Evolutionary conservation across 2,888 invertebrate species (phyloP), one percentile per base, ranked within the genome.

Genomic region (Eilema caniola): DNA sequence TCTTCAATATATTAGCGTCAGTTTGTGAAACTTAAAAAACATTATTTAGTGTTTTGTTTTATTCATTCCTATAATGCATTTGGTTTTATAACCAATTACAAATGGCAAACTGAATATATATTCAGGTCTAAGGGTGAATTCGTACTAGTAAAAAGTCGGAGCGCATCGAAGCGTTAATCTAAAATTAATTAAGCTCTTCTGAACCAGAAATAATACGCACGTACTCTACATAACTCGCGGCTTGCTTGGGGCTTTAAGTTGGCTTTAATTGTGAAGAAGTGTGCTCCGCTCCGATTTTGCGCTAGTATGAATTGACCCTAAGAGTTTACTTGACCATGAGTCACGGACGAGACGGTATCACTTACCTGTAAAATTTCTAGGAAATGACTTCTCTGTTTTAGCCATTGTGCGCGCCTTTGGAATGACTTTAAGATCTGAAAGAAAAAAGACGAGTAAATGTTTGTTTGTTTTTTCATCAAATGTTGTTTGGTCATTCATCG

Each of bases 321-420:
- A 53, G 53, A 53, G 2, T 53, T 20, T 8, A 53, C n/a, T 53
- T n/a, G 7, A 20, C 47, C 47, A 53, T 59, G 57, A 12, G 14
- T 24, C 57, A 59, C 5, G 10, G 33, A 1, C 53, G n/a, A 7
- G 14, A 7, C 14, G 23, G 14, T 41, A 37, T 1, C 56, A 53
- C 90, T 92, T 89, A 95, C 95, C 95, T 89, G 94, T 93, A 82
- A 95, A 93, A 84, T 95, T 95, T 91, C 95, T 95, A 71, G 94
- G 90, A 90, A 95, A 95, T 31, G 95, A 93, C 85, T 95, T 95
- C 86, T 95, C 95, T 77, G 94, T 93, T 90, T 95, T 95, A 79
- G 94, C 94, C 95, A 95, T 95, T 75, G 69, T 88, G 80, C 78
- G 47, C 79, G 79, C 78, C 80, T 89, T 88, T 89, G 91, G 90